These are phyloP conservation scores for Paramuricea clavata DNA, from an alignment of 92 coral and sea anemone genomes.

Conservation along the genomic window DNA sequence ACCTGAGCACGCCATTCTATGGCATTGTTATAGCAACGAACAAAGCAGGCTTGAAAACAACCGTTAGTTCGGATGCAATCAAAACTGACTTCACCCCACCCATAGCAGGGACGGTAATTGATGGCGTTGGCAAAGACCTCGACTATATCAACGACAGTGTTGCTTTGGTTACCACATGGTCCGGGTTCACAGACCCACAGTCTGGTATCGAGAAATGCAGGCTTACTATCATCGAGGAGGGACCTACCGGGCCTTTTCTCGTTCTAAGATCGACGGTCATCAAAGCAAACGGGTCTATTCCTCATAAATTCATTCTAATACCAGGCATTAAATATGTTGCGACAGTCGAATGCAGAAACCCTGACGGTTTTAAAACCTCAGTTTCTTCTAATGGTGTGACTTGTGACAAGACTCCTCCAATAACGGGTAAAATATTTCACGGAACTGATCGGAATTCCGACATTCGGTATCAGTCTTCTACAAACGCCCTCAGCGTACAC, in stretches of 20 bases:
- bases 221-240: constrained; percentile 75
- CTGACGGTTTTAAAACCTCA: constrained; percentile 79
- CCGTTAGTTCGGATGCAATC: constrained; percentile 76
- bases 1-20: constrained; percentile 66
- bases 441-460: constrained; percentile 64
- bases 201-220: constrained; percentile 76
- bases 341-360: constrained; percentile 80
- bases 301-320: constrained; percentile 73
- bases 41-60: constrained; percentile 79
- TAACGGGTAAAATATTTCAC: constrained; percentile 66
- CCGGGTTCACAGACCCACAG: constrained; percentile 79
- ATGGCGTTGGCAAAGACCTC: constrained; percentile 73
- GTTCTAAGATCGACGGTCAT: constrained; percentile 68
- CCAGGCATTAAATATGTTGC: constrained; percentile 84
- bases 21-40: constrained; percentile 77
- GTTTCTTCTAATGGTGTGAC: constrained; percentile 84
- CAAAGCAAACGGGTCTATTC: constrained; percentile 61
- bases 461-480: constrained; percentile 71
- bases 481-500: constrained; percentile 54
- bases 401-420: constrained; percentile 86
- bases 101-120: constrained; percentile 80
- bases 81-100: constrained; percentile 85
- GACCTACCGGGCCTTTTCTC: neutral
- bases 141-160: constrained; percentile 73
- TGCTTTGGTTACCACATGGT: constrained; percentile 76